Base-by-base conservation (phyloP, 2,113 vertebrate species). In the Chloroceryle aenea region DNA sequence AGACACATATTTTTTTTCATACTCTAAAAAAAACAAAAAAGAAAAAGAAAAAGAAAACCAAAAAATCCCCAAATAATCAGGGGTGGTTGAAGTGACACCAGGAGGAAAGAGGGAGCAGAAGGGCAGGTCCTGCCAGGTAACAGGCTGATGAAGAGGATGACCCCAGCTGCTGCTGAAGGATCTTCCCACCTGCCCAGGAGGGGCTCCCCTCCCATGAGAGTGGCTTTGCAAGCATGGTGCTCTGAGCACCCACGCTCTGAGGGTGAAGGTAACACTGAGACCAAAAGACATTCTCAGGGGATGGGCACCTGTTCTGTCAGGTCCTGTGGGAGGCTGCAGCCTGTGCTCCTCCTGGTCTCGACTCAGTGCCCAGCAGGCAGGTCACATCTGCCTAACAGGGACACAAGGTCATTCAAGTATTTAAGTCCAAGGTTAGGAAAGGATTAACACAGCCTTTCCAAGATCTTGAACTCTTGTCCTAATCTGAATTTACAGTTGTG, bases 171-270 rank as follows among this genome's bases (percentile, higher is more conserved):
- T 3, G 7, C 1, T 0, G 4, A 4, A 16, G 2, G 8, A 64
- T 17, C 27, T 56, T 22, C 9, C 16, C 29, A 55, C 14, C 82
- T 69, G 22, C 50, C 34, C 77, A 42, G 22, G 36, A 56, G 30
- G 29, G 32, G 12, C 17, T 47, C 4, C 66, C 18, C 47, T 27
- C 32, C 26, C 0, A 0, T 1, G 0, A 42, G 36, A 14, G 20
- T 21, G 50, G 34, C 73, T 84, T 36, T 68, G 82, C 4, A 23
- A 52, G 40, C 32, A 27, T 47, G 0, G 0, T 17, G 14, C 67
- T 55, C 56, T 42, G 23, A 30, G 43, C 0, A 0, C 17, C 36
- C 32, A 1, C 0, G 0, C 26, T 34, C 73, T 22, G 68, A 27
- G 6, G 1, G 2, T 62, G 74, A 52, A n/a, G 55, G 40, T 7